A percentile compares a stretch with the other conserved stretches of the same genome.
Conservation (phyloP, 1,140 invertebrate genomes). For the Agrilus planipennis region DNA sequence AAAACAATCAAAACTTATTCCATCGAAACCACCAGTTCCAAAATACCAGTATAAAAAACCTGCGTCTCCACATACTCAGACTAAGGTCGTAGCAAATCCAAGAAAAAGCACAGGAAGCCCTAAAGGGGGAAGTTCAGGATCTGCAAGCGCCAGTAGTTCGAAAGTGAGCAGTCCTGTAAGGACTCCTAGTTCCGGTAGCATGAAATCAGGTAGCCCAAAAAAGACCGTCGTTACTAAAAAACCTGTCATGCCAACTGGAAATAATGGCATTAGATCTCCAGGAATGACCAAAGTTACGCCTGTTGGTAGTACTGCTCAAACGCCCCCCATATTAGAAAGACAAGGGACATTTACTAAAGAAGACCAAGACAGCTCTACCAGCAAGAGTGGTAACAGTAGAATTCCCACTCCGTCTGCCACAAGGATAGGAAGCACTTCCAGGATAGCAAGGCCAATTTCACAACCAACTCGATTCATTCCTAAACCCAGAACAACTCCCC, state of each 20-base stretch:
- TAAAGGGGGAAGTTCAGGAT: neutral
- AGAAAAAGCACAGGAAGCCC: conserved; percentile 12
- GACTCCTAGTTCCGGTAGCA: no score
- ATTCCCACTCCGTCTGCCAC: conserved; percentile 2
- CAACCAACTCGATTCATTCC: neutral
- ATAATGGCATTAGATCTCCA: no score
- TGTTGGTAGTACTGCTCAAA: no score
- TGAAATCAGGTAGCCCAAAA: no score
- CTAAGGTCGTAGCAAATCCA: conserved; percentile 18
- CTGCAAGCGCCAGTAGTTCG: conserved; percentile 14
- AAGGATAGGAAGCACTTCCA: conserved; percentile 1
- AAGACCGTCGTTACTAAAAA: no score
- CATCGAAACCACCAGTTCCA: conserved; percentile 11
- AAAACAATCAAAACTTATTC: conserved; percentile 16
- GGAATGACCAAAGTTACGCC: no score
- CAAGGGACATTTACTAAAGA: conserved; percentile 85
- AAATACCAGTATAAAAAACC: conserved; percentile 14
- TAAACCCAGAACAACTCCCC: conserved; percentile 5
- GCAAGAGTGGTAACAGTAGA: conserved; percentile 8
- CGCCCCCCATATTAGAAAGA: conserved; percentile 41
- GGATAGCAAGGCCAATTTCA: conserved; percentile 8
- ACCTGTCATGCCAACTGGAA: no score
- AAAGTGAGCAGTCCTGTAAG: conserved; percentile 18
- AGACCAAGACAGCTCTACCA: conserved; percentile 30
- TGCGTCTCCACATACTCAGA: conserved; percentile 5